phyloP scores from a whole-genome alignment of 2,888 invertebrate genomes.

The Trichogramma evanescens region DNA sequence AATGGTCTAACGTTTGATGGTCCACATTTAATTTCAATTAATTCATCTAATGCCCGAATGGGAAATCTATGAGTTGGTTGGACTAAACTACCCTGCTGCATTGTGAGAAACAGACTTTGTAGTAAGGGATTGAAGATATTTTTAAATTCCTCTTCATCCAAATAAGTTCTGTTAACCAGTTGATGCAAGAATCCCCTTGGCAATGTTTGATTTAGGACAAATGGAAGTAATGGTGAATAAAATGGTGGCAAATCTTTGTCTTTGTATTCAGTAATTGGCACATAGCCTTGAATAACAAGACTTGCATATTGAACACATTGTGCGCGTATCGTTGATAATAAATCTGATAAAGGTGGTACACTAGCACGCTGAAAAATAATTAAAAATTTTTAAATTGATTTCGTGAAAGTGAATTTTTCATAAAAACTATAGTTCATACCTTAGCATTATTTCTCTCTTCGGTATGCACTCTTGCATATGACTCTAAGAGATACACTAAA shows the following conservation, averaged over 20 bases:
- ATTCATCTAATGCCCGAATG: constrained; percentile 66
- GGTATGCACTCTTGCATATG: constrained; percentile 63
- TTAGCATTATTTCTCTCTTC: constrained; percentile 73
- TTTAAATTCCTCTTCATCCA: constrained; percentile 55
- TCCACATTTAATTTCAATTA: constrained; percentile 72
- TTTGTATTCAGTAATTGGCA: constrained; percentile 38
- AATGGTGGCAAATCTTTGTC: constrained; percentile 34
- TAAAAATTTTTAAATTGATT: constrained; percentile 2
- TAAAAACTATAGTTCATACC: constrained; percentile 35
- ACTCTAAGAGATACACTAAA: constrained; percentile 54
- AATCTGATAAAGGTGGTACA: constrained; percentile 64
- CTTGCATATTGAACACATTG: constrained; percentile 59
- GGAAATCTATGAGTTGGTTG: constrained; percentile 62
- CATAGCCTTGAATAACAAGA: constrained; percentile 53
- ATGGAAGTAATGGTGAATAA: constrained; percentile 62
- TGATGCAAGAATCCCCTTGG: constrained; percentile 70
- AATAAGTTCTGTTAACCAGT: constrained; percentile 57
- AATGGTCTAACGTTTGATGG: constrained; percentile 67
- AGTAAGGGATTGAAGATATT: constrained; percentile 62
- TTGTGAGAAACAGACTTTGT: constrained; percentile 62
- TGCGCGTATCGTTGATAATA: constrained; percentile 52
- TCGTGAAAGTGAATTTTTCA: background rate
- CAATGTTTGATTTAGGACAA: constrained; percentile 62
- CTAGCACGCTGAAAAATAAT: constrained; percentile 56
- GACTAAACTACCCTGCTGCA: constrained; percentile 64